Conservation (phyloP, 2,888 invertebrate genomes). For the Drosophila formosana region DNA sequence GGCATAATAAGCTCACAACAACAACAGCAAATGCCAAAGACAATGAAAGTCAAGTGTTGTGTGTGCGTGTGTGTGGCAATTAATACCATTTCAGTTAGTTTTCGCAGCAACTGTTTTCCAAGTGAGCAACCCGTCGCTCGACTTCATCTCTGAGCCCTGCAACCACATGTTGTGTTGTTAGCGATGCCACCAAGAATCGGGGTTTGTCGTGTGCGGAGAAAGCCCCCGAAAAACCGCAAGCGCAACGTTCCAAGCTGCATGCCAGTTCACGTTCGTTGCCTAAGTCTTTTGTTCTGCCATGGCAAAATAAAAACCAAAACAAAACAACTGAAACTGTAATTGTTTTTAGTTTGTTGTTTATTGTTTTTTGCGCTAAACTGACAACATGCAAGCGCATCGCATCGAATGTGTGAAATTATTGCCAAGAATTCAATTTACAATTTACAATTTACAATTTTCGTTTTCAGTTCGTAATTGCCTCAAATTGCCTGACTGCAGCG, state of each 20-base stretch:
- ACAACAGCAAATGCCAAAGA: slow-evolving; percentile 47
- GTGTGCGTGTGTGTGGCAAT: slow-evolving; percentile 57
- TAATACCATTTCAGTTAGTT: slow-evolving; percentile 72
- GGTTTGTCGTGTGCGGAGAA: slow-evolving; percentile 61
- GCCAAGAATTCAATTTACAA: neutral
- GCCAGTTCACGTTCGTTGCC: slow-evolving; percentile 57
- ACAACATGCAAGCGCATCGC: slow-evolving; percentile 2
- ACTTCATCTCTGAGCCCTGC: slow-evolving; percentile 40
- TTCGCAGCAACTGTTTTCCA: slow-evolving; percentile 68
- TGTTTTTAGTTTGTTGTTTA: neutral
- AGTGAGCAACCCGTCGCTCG: slow-evolving; percentile 59
- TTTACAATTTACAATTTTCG: neutral
- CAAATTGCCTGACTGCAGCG: neutral
- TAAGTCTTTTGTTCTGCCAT: slow-evolving; percentile 60
- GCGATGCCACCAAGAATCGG: slow-evolving; percentile 68
- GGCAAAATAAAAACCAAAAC: neutral
- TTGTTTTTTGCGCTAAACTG: slow-evolving; percentile 1
- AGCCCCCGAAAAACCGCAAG: slow-evolving; percentile 63
- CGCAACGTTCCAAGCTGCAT: slow-evolving; percentile 58
- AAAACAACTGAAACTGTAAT: neutral
- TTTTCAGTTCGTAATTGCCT: neutral
- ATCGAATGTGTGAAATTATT: slow-evolving; percentile 1
- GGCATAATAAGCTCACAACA: slow-evolving; percentile 65
- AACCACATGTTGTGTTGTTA: slow-evolving; percentile 30
- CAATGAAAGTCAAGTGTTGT: slow-evolving; percentile 72